Evolutionary conservation across 2,113 vertebrate species (phyloP).

Genomic region (Herpailurus yagouaroundi): DNA sequence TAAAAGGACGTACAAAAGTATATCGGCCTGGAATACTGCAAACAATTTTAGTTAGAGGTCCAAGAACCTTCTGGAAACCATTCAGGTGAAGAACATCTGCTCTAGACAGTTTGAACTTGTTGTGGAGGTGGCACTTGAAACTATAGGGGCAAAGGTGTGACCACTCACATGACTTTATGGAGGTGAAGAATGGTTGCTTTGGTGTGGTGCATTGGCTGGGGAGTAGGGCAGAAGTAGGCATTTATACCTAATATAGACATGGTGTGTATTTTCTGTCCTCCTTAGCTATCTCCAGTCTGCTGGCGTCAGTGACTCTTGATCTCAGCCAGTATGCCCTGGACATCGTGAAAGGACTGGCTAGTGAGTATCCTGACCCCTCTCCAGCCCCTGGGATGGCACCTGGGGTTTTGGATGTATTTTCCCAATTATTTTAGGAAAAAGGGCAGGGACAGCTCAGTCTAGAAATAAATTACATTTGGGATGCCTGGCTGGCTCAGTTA

Average conservation of each 20-base stretch:
- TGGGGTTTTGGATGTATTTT: neutral
- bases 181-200: neutral
- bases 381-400: neutral
- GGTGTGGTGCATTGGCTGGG: neutral
- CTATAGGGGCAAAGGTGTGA: neutral
- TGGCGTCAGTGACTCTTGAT: conserved; percentile 94
- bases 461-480: neutral
- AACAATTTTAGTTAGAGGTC: neutral
- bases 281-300: conserved; percentile 94
- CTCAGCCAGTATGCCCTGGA: conserved; percentile 97
- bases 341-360: conserved; percentile 94
- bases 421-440: neutral
- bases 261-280: neutral
- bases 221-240: neutral
- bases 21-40: neutral
- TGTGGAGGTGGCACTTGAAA: neutral
- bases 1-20: neutral
- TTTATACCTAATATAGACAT: neutral
- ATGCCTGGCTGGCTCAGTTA: no score
- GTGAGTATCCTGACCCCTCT: conserved; percentile 85
- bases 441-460: neutral
- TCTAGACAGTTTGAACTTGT: neutral
- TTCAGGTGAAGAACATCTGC: neutral
- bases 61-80: neutral
- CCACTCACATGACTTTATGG: neutral